Conservation (phyloP, 2,797 vertebrate species). For the Arrhamphus sclerolepis region DNA sequence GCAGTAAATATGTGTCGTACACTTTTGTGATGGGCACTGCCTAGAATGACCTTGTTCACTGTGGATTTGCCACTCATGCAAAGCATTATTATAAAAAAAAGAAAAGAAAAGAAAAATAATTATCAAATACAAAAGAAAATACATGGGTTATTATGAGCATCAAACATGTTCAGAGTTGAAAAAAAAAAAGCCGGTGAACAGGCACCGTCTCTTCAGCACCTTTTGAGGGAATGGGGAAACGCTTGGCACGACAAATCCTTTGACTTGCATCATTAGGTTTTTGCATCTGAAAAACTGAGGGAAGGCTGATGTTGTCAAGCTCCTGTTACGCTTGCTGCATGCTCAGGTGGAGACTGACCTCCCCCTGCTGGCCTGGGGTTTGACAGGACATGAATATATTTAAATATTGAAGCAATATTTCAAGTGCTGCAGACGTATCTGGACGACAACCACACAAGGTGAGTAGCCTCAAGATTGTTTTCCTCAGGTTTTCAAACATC, state of each 20-base stretch:
- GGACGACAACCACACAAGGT: background rate
- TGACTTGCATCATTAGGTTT: constrained; percentile 19
- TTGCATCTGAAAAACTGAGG: constrained; percentile 46
- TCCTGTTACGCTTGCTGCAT: constrained; percentile 21
- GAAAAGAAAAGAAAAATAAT: constrained; percentile 31
- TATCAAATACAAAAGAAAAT: constrained; percentile 57
- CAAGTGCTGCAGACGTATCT: constrained; percentile 19
- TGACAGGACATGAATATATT: constrained; percentile 29
- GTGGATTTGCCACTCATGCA: constrained; percentile 50
- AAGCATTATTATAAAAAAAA: constrained; percentile 22
- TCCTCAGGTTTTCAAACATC: background rate
- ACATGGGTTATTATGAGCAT: constrained; percentile 30
- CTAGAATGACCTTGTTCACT: constrained; percentile 76
- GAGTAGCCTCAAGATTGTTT: no score
- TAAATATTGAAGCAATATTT: constrained; percentile 27
- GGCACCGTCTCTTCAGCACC: constrained; percentile 53
- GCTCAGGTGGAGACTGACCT: constrained; percentile 29
- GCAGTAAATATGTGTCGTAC: constrained; percentile 32
- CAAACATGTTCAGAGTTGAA: constrained; percentile 28
- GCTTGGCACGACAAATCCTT: constrained; percentile 61
- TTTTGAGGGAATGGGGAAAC: constrained; percentile 31
- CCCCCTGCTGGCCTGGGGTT: background rate
- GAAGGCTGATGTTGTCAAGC: constrained; percentile 27
- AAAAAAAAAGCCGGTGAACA: constrained; percentile 28
- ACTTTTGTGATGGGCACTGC: constrained; percentile 70